phyloP scores from a whole-genome alignment of 2,888 invertebrate species.

The Drosophila peninsularis region DNA sequence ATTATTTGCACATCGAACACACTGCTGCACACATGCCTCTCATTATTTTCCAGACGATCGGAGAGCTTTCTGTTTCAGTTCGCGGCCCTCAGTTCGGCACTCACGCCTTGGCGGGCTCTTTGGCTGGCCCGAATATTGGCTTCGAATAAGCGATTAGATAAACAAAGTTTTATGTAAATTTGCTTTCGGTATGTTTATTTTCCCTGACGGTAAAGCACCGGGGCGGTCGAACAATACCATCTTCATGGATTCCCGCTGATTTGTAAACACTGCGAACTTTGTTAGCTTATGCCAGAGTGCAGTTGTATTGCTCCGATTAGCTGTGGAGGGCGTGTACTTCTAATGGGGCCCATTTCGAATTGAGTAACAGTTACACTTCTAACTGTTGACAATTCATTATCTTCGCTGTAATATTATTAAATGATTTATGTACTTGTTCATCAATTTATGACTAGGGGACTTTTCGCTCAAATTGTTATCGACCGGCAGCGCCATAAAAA shows the following conservation, averaged over 20 bases:
- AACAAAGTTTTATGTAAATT: conserved; percentile 33
- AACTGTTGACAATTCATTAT: conserved; percentile 56
- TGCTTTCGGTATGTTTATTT: conserved; percentile 19
- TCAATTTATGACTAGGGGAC: conserved; percentile 39
- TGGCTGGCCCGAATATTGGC: not conserved
- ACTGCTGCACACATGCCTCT: not conserved
- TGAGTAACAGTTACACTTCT: conserved; percentile 8
- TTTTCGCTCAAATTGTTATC: conserved; percentile 36
- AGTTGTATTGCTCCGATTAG: conserved; percentile 3
- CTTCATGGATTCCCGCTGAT: conserved; percentile 1
- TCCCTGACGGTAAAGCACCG: conserved; percentile 43
- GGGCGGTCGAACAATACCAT: conserved; percentile 5
- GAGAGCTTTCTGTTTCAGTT: conserved; percentile 8
- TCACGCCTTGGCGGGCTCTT: not conserved
- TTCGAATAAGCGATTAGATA: conserved; percentile 6
- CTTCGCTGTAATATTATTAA: conserved; percentile 38
- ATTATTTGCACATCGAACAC: conserved; percentile 35
- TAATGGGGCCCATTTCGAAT: not conserved
- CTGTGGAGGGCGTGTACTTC: not conserved
- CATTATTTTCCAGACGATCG: not conserved
- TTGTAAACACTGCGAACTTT: conserved; percentile 25
- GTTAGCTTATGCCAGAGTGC: not conserved
- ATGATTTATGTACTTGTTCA: conserved; percentile 60
- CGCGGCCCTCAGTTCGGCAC: not conserved
- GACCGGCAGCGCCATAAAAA: conserved; percentile 7